phyloP scores from a whole-genome alignment of 2,113 vertebrate species.

The human region GRCh38 chr2:33061501-33062000 shows the following conservation, averaged over 20 bases:
- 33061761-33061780: not conserved
- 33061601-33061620: not conserved
- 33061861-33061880: not conserved
- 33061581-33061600: not conserved
- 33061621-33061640: not conserved
- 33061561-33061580: not conserved
- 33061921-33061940: not conserved
- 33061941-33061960: not conserved
- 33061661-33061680: not conserved
- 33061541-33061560: not conserved
- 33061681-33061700: not conserved
- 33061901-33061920: not conserved
- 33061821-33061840: not conserved
- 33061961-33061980: not conserved
- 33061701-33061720: not conserved
- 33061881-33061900: not conserved
- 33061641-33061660: not conserved
- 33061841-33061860: not conserved
- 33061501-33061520: not conserved
- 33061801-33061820: slow-evolving; percentile 39
- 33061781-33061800: not conserved
- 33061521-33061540: not conserved
- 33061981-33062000: not conserved
- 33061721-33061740: not conserved
- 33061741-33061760: not conserved